These are phyloP conservation scores for Heliconius congener DNA, from an alignment of 1,140 invertebrate species.

Conservation along the genomic window DNA sequence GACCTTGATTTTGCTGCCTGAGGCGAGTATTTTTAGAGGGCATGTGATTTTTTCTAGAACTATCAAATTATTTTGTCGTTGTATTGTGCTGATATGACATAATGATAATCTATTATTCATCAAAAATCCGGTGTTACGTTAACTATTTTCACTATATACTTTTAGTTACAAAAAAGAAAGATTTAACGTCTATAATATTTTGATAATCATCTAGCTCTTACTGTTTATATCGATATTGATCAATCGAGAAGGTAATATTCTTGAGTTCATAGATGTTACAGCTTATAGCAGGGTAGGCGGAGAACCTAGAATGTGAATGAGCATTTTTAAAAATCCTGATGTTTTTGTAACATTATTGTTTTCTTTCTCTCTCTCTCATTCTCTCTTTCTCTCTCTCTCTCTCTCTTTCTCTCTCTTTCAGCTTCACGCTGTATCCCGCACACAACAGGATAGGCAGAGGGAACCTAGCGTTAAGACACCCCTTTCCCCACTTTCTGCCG, in stretches of 20 bases:
- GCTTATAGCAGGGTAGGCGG: too few species aligned
- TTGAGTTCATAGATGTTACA: not conserved
- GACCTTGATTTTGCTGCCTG: conserved; percentile 71
- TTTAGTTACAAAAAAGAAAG: not conserved
- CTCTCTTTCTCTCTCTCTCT: too few species aligned
- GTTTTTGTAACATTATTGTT: too few species aligned
- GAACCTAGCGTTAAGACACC: too few species aligned
- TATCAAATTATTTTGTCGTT: conserved; percentile 26
- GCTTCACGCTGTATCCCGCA: too few species aligned
- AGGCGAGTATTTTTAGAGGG: conserved; percentile 65
- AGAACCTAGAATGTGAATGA: not conserved
- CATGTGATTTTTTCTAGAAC: conserved; percentile 41
- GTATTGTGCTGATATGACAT: conserved; percentile 19
- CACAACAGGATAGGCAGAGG: too few species aligned
- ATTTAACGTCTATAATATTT: too few species aligned
- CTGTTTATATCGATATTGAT: not conserved
- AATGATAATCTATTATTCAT: not conserved
- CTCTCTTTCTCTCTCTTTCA: too few species aligned
- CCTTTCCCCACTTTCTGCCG: too few species aligned
- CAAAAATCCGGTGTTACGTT: not conserved
- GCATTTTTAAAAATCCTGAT: not conserved
- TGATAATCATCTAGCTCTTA: too few species aligned
- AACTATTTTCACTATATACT: not conserved
- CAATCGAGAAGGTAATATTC: not conserved
- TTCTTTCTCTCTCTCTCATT: too few species aligned